Percentiles rank a stretch among this genome's conserved stretches.
These are phyloP conservation scores for Philereme transversata DNA, from an alignment of 2,888 invertebrate species.

Conservation along the genomic window DNA sequence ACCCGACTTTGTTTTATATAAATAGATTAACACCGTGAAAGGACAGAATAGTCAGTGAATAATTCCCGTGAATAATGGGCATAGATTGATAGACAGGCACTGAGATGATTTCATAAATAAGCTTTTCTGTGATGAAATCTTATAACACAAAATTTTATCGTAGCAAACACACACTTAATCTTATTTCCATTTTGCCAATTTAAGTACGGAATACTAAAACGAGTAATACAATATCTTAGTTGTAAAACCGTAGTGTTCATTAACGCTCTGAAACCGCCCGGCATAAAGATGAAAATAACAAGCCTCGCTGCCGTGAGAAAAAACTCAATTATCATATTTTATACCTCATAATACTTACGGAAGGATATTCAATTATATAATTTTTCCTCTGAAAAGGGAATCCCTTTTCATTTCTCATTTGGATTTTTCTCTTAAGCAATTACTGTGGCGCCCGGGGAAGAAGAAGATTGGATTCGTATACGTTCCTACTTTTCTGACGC, in stretches of 20 bases:
- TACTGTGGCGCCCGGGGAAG: slow-evolving; percentile 71
- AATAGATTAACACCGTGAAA: too few species aligned
- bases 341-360: slow-evolving; percentile 83
- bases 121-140: too few species aligned
- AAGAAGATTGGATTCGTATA: slow-evolving; percentile 68
- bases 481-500: slow-evolving; percentile 58
- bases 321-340: slow-evolving; percentile 84
- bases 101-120: too few species aligned
- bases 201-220: slow-evolving; percentile 22
- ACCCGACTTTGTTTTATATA: too few species aligned
- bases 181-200: too few species aligned
- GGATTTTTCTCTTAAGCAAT: slow-evolving; percentile 84
- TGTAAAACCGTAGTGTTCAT: slow-evolving; percentile 32
- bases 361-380: slow-evolving; percentile 83
- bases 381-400: slow-evolving; percentile 81
- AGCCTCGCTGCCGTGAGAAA: slow-evolving; percentile 66
- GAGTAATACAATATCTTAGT: slow-evolving; percentile 35
- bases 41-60: too few species aligned
- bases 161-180: too few species aligned
- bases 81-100: too few species aligned
- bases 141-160: too few species aligned
- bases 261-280: slow-evolving; percentile 36
- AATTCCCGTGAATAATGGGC: too few species aligned
- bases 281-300: slow-evolving; percentile 45
- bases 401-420: slow-evolving; percentile 84